Evolutionary conservation across 2,113 vertebrate species (phyloP).

Genomic region (Calyptommatus sinebrachiatus): DNA sequence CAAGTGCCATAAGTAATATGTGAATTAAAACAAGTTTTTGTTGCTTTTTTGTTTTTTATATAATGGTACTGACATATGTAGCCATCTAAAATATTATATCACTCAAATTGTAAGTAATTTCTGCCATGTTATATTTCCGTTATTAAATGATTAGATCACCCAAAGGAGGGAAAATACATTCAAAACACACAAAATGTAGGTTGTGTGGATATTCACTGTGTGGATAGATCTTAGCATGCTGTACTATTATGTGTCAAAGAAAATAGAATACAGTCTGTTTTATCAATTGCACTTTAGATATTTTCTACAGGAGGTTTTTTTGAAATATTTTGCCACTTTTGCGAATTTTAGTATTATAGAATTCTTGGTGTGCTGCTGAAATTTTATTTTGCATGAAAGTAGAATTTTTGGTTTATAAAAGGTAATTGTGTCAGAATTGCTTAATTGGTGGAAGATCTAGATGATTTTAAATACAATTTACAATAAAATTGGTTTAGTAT

Average conservation of each 20-base stretch:
- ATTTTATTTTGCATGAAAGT: neutral
- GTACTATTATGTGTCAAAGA: neutral
- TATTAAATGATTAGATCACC: neutral
- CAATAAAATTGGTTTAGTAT: neutral
- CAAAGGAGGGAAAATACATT: neutral
- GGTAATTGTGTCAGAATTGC: conserved; percentile 7
- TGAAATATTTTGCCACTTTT: conserved; percentile 23
- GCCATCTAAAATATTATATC: neutral
- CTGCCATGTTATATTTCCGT: neutral
- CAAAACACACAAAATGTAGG: neutral
- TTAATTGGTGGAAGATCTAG: neutral
- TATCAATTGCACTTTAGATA: neutral
- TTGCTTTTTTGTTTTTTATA: conserved; percentile 16
- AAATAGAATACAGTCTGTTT: conserved; percentile 15
- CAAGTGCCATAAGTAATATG: neutral
- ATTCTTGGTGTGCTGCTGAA: neutral
- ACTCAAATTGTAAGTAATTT: neutral
- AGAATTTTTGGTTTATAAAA: neutral
- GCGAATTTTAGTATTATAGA: neutral
- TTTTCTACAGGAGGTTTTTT: neutral
- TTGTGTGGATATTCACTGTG: neutral
- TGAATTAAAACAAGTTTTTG: conserved; percentile 4
- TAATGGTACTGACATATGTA: neutral
- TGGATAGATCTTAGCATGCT: rapidly evolving
- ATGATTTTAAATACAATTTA: neutral